phyloP scores from a whole-genome alignment of 2,113 vertebrate species.

The Corythaixoides concolor region DNA sequence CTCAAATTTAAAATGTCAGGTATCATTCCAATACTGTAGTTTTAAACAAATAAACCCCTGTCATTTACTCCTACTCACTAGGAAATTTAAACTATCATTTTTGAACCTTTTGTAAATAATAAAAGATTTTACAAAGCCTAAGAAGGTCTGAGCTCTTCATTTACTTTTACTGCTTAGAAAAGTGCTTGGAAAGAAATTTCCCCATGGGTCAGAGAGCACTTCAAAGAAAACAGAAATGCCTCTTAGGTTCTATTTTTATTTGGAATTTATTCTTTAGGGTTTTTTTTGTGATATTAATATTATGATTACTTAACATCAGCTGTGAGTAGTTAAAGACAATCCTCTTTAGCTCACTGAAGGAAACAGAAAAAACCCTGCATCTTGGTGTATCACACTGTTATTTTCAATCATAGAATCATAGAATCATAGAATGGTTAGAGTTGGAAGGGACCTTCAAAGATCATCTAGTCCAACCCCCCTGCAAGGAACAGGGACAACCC shows the following conservation, averaged over 20 bases:
- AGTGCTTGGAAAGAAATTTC: not conserved
- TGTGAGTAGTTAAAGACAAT: not conserved
- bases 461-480: too few species aligned
- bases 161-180: not conserved
- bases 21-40: not conserved
- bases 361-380: not conserved
- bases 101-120: not conserved
- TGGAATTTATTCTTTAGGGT: not conserved
- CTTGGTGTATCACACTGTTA: not conserved
- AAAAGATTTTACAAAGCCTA: not conserved
- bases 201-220: not conserved
- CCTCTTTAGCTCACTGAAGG: not conserved
- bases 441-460: too few species aligned
- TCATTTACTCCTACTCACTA: not conserved
- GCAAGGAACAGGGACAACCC: too few species aligned
- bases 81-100: not conserved
- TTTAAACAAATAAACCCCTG: not conserved
- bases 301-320: not conserved
- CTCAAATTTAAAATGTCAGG: not conserved
- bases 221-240: not conserved
- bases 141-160: not conserved
- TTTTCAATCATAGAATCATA: too few species aligned
- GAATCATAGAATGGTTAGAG: too few species aligned
- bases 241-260: not conserved
- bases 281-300: not conserved